These are phyloP conservation scores for Apocrypta bakeri DNA, from an alignment of 1,140 invertebrate genomes.

Conservation along the genomic window DNA sequence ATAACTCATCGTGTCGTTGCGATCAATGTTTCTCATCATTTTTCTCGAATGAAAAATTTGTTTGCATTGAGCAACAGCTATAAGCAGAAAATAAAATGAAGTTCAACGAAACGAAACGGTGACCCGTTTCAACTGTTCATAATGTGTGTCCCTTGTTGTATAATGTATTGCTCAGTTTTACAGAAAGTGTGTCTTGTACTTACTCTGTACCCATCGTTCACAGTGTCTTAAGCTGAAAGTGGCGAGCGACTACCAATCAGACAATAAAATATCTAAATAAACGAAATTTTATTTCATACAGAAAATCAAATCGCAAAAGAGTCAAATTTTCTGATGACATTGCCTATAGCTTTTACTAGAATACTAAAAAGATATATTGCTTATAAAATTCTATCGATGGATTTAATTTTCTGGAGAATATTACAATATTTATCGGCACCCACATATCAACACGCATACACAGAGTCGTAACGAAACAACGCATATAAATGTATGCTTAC, in stretches of 20 bases:
- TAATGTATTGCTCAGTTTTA: not conserved
- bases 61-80: not conserved
- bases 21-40: constrained; percentile 38
- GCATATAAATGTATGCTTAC: not conserved
- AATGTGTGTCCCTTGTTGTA: not conserved
- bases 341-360: no score
- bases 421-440: not conserved
- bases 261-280: not conserved
- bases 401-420: not conserved
- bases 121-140: not conserved
- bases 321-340: no score
- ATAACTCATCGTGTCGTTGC: constrained; percentile 38
- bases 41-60: constrained; percentile 8
- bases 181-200: not conserved
- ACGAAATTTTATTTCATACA: not conserved
- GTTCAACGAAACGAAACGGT: not conserved
- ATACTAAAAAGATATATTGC: no score
- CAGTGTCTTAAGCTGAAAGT: not conserved
- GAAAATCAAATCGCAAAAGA: not conserved
- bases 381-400: no score
- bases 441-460: no score
- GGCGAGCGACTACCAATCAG: not conserved
- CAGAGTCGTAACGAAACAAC: not conserved
- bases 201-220: not conserved
- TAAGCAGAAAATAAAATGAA: not conserved